Evolutionary conservation across 1,140 invertebrate species (phyloP).

Genomic region (Streblospio benedicti): DNA sequence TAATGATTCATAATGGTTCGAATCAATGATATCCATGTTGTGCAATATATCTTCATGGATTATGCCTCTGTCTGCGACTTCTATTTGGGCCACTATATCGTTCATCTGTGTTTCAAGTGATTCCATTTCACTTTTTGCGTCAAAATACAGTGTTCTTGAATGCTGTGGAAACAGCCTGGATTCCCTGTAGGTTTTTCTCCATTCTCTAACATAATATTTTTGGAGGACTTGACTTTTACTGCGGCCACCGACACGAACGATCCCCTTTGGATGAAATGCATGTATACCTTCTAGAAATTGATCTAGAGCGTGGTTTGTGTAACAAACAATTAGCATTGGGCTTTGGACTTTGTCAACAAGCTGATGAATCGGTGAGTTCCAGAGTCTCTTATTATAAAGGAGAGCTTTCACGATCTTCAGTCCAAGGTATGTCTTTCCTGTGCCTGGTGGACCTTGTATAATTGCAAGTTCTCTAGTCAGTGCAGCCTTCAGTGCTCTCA

Average conservation of each 20-base stretch:
- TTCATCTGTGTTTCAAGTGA: background rate
- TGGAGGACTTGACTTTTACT: constrained; percentile 52
- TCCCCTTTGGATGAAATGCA: constrained; percentile 31
- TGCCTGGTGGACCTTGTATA: constrained; percentile 58
- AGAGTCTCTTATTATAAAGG: constrained; percentile 33
- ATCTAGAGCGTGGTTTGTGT: constrained; percentile 76
- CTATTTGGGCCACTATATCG: constrained; percentile 13
- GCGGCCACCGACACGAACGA: constrained; percentile 64
- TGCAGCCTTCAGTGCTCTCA: constrained; percentile 44
- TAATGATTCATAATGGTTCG: background rate
- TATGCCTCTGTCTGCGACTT: constrained; percentile 11
- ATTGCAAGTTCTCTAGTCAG: constrained; percentile 53
- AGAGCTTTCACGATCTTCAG: constrained; percentile 42
- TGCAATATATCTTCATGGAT: constrained; percentile 2
- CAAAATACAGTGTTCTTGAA: constrained; percentile 22
- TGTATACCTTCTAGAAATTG: constrained; percentile 68
- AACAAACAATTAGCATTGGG: constrained; percentile 69
- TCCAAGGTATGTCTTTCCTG: constrained; percentile 43
- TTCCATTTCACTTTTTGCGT: constrained; percentile 7
- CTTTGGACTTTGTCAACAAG: background rate
- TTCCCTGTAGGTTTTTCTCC: constrained; percentile 5
- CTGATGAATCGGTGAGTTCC: too few species aligned
- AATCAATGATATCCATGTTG: constrained; percentile 1
- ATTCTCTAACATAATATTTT: constrained; percentile 16
- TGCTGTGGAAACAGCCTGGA: background rate